phyloP scores from a whole-genome alignment of 23 tunicate species.

The Corella eumyota region DNA sequence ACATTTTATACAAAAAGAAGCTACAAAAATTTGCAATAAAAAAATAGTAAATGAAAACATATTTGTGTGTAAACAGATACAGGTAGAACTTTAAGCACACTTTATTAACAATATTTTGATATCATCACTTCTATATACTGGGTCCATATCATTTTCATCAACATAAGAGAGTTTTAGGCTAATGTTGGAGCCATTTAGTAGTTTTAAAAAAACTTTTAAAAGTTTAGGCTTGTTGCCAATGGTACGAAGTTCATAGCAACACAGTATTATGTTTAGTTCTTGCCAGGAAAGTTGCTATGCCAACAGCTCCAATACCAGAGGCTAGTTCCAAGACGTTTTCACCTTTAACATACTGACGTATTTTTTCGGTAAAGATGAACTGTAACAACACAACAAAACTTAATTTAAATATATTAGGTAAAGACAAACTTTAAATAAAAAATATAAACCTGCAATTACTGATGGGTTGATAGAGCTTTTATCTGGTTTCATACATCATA shows the following conservation, averaged over 20 bases:
- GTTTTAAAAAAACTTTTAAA: slow-evolving; percentile 20
- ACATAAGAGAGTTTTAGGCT: too few relatives aligned
- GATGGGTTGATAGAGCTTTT: too few relatives aligned
- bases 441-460: too few relatives aligned
- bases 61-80: too few relatives aligned
- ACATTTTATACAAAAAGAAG: too few relatives aligned
- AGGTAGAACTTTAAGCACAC: too few relatives aligned
- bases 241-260: slow-evolving; percentile 58
- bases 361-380: slow-evolving; percentile 35
- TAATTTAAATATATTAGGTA: too few relatives aligned
- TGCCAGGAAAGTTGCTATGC: slow-evolving; percentile 40
- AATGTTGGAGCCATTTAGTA: too few relatives aligned
- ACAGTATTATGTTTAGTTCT: slow-evolving; percentile 39
- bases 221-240: slow-evolving; percentile 47
- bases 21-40: too few relatives aligned
- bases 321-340: slow-evolving; percentile 70
- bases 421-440: too few relatives aligned
- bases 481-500: too few relatives aligned
- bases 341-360: slow-evolving; percentile 9
- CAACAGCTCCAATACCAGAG: slow-evolving; percentile 89
- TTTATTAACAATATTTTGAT: slow-evolving; percentile 63
- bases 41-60: too few relatives aligned
- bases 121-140: slow-evolving; percentile 37
- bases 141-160: slow-evolving; percentile 74
- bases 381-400: slow-evolving; percentile 58